Evolutionary conservation across 2,113 vertebrate species (phyloP).

Genomic region (Grammomys dolichurus): DNA sequence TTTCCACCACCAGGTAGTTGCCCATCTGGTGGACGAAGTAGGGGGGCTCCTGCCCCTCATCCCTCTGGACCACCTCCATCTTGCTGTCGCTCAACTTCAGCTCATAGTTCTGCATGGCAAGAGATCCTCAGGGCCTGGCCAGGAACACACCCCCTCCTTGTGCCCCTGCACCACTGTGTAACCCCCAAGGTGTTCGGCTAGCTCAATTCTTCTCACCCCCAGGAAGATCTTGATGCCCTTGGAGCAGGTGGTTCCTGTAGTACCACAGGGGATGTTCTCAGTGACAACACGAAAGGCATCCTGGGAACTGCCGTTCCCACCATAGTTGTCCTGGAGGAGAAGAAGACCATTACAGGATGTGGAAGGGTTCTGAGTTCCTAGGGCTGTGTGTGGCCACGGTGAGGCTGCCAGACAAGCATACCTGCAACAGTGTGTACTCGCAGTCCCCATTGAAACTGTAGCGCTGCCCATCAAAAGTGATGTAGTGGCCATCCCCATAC

Average conservation of each 20-base stretch:
- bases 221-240: conserved; percentile 95
- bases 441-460: conserved; percentile 95
- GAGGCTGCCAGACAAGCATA: conserved; percentile 69
- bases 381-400: not conserved
- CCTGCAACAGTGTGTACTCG: conserved; percentile 95
- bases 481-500: conserved; percentile 96
- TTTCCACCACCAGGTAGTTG: conserved; percentile 92
- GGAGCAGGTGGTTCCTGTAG: conserved; percentile 95
- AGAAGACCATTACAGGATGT: not conserved
- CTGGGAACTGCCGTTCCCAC: conserved; percentile 70
- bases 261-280: conserved; percentile 96
- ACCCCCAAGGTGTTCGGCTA: accelerated
- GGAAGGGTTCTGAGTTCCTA: not conserved
- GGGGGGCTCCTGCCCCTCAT: conserved; percentile 82
- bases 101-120: conserved; percentile 89
- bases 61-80: conserved; percentile 89
- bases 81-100: conserved; percentile 89
- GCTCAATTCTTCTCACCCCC: conserved; percentile 85
- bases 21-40: conserved; percentile 92
- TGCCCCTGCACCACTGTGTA: not conserved
- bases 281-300: conserved; percentile 93
- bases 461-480: conserved; percentile 95
- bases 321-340: conserved; percentile 90
- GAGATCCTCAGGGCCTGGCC: not conserved
- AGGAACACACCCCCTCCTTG: not conserved